Base-by-base conservation (phyloP, 1,140 invertebrate species). In the Drosophila guanche region DNA sequence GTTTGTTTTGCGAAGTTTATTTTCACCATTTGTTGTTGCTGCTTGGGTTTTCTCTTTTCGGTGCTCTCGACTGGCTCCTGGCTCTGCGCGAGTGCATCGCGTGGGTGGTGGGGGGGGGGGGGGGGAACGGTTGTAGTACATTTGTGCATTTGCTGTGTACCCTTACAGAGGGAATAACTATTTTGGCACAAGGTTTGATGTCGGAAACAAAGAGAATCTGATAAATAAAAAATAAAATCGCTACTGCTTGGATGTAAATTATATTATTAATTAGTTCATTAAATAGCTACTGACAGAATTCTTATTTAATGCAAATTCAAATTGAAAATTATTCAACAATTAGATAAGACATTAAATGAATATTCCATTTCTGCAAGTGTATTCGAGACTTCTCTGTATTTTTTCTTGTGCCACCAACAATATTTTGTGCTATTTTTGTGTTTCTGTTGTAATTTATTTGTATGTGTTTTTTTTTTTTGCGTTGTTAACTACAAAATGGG, bases 401-500 rank as follows among this genome's bases (percentile, higher is more conserved):
- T 63, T 62, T 42, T 33, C 46, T 20, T 20, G 16, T 20, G 0
- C 16, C 16, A 20, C 29, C 51, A 62, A 73, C 67, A 71, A 62
- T 62, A 61, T 62, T 72, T 62, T 72, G 68, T 73, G 70, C 67
- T 55, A 62, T 55, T 55, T 68, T 56, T 7, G 37, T 14, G 23
- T 48, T 59, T 58, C 33, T 45, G 10, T 46, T 56, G 4, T 41
- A 56, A 45, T 74, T 73, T 73, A 63, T 73, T 73, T 72, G 63
- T 56, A 65, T 56, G 29, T 14, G 14, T 48, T 59, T 58, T 71
- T 53, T 43, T 73, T 74, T 76, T 59, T 56, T 57, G 47, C 65
- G 46, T 66, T 56, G 52, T 76, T 67, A 60, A 70, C 74, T 77
- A 55, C 56, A 62, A 78, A 78, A 77, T 78, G 74, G 76, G 67